phyloP scores from a whole-genome alignment of 2,888 invertebrate species.

The Mesoligia furuncula region DNA sequence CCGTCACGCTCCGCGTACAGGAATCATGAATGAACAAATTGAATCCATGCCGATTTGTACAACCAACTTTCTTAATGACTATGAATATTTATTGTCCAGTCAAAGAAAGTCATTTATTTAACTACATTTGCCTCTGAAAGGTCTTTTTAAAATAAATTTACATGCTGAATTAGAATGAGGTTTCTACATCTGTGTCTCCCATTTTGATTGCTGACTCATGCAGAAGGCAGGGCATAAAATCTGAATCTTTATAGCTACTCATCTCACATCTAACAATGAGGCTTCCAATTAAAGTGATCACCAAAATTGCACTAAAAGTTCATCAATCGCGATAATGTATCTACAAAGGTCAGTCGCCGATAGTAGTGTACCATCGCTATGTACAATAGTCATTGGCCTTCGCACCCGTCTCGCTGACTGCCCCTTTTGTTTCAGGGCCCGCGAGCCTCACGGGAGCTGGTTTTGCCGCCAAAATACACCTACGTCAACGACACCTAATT shows the following conservation, averaged over 20 bases:
- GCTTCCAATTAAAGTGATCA: slow-evolving; percentile 31
- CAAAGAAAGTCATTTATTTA: slow-evolving; percentile 48
- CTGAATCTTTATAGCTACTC: slow-evolving; percentile 7
- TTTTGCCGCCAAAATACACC: slow-evolving; percentile 68
- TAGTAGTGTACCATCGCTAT: slow-evolving; percentile 70
- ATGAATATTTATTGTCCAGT: slow-evolving; percentile 55
- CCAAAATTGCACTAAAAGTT: slow-evolving; percentile 62
- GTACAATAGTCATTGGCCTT: slow-evolving; percentile 86
- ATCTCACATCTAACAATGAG: slow-evolving; percentile 13
- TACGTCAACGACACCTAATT: slow-evolving; percentile 83
- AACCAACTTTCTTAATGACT: slow-evolving; percentile 64
- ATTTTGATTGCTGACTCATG: slow-evolving; percentile 1
- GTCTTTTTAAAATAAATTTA: slow-evolving; percentile 36
- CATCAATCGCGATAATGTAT: slow-evolving; percentile 64
- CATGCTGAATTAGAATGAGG: slow-evolving; percentile 6
- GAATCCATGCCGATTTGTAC: slow-evolving; percentile 62
- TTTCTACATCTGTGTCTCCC: slow-evolving; percentile 5
- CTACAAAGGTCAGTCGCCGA: slow-evolving; percentile 85
- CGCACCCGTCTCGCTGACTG: slow-evolving; percentile 85
- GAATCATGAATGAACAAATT: slow-evolving; percentile 70
- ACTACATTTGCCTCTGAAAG: slow-evolving; percentile 34
- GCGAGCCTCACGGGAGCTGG: slow-evolving; percentile 63
- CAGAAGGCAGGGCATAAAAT: slow-evolving; percentile 2
- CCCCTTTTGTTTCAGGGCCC: slow-evolving; percentile 85
- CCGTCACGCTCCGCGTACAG: slow-evolving; percentile 66